Base-by-base conservation (phyloP, 2,888 invertebrate genomes). In the Xestia c-nigrum region DNA sequence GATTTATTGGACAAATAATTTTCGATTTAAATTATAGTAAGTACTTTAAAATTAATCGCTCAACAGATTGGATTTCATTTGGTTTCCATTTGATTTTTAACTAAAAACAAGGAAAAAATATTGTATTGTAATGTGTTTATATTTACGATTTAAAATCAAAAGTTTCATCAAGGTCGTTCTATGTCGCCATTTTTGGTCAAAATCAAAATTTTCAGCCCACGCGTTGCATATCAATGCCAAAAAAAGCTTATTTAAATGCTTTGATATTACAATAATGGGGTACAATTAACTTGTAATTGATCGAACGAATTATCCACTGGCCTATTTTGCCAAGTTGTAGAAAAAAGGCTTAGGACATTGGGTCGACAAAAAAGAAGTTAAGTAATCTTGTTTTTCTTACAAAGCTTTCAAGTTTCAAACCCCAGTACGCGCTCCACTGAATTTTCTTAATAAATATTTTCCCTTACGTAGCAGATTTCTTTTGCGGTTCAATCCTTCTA, bases 391-490 rank as follows among this genome's bases (percentile, higher is more conserved):
- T 89, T 89, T 89, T 87, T 87, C 82, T 85, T 88, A 79, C 75
- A 74, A 81, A 85, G 80, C 85, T 87, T 84, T 89, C 81, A 87
- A 89, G 87, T 89, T 87, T 88, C 81, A 80, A 89, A 89, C 85
- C 89, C 87, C 84, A 87, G 85, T 89, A 87, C 86, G 76, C 88
- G 91, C 89, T 90, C 80, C 88, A 88, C 84, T 91, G 91, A 85
- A 74, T 90, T 91, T 91, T 91, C 86, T 85, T 89, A 89, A 88
- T 89, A 86, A 85, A 85, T 80, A 76, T 86, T 85, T 81, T 85
- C 76, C 84, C 85, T 85, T 79, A 86, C 86, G 78, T 10, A 68
- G 65, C n/a, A 78, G 59, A 79, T 86, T 57, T 79, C 21, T 55
- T 78, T 67, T 75, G 31, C 38, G 69, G 57, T 73, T 73, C 40